Percentiles rank a stretch among this genome's conserved stretches.
These are phyloP conservation scores for Orius insidiosus DNA, from an alignment of 1,140 invertebrate species.

Conservation along the genomic window DNA sequence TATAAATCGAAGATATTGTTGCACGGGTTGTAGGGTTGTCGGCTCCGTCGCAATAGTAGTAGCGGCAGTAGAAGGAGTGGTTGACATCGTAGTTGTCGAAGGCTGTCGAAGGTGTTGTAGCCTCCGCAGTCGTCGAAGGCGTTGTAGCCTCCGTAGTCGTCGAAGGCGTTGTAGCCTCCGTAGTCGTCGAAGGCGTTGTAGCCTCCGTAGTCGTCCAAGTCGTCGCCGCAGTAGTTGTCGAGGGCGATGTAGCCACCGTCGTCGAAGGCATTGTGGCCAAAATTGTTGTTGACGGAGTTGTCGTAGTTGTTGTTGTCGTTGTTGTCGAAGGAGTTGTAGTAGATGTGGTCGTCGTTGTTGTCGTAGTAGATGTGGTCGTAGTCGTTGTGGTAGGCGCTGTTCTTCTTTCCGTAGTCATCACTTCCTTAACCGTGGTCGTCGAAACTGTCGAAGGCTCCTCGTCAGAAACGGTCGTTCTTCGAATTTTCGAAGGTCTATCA, in stretches of 20 bases:
- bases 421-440: neutral
- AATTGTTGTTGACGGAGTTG: neutral
- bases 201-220: too few relatives aligned
- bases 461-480: slow-evolving; percentile 3
- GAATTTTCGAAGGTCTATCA: slow-evolving; percentile 7
- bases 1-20: too few relatives aligned
- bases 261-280: slow-evolving; percentile 1
- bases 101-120: neutral
- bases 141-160: too few relatives aligned
- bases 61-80: neutral
- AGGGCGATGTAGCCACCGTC: neutral
- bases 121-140: neutral
- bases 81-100: neutral
- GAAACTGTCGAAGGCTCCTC: neutral
- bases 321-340: slow-evolving; percentile 38
- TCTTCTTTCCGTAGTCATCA: neutral
- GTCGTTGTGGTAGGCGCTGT: neutral
- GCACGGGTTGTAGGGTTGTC: neutral
- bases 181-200: too few relatives aligned
- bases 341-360: slow-evolving; percentile 16
- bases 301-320: neutral
- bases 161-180: too few relatives aligned
- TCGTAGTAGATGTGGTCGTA: slow-evolving; percentile 1
- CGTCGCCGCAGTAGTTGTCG: slow-evolving; percentile 2
- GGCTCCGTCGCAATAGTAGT: neutral